Evolutionary conservation across 2,797 vertebrate species (phyloP).

Genomic region (Clarias pachynema): DNA sequence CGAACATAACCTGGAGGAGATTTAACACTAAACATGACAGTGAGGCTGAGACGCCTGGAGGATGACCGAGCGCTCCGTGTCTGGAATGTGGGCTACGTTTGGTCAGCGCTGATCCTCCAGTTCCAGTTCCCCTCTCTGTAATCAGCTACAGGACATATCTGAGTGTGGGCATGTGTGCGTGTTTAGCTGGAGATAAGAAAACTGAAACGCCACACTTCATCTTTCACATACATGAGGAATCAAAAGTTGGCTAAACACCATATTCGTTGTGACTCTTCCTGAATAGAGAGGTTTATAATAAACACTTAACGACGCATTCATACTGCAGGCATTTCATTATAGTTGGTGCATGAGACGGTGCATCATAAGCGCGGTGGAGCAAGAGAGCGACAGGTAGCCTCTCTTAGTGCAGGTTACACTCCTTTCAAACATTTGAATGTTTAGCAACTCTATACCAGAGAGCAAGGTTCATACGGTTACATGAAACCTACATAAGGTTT

Average conservation of each 20-base stretch:
- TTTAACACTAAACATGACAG: slow-evolving; percentile 44
- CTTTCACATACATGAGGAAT: not conserved
- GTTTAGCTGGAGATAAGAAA: not conserved
- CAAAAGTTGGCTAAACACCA: not conserved
- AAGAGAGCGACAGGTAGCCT: not conserved
- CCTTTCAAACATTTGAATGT: not conserved
- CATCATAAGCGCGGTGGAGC: not conserved
- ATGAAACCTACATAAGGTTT: not conserved
- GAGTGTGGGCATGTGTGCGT: slow-evolving; percentile 7
- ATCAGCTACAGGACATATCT: slow-evolving; percentile 59
- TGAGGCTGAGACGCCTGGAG: not conserved
- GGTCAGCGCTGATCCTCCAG: slow-evolving; percentile 70
- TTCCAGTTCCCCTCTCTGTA: slow-evolving; percentile 62
- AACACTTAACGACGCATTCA: slow-evolving; percentile 2
- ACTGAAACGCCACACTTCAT: not conserved
- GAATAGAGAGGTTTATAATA: not conserved
- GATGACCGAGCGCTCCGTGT: not conserved
- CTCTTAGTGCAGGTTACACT: too few relatives aligned
- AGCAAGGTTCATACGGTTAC: slow-evolving; percentile 4
- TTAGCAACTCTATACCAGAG: not conserved
- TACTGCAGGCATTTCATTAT: not conserved
- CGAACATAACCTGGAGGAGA: not conserved
- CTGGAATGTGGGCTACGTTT: slow-evolving; percentile 59
- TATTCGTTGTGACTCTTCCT: not conserved
- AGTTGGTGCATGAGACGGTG: not conserved